Base-by-base conservation (phyloP, 2,113 vertebrate species). In the Mustelus asterias region DNA sequence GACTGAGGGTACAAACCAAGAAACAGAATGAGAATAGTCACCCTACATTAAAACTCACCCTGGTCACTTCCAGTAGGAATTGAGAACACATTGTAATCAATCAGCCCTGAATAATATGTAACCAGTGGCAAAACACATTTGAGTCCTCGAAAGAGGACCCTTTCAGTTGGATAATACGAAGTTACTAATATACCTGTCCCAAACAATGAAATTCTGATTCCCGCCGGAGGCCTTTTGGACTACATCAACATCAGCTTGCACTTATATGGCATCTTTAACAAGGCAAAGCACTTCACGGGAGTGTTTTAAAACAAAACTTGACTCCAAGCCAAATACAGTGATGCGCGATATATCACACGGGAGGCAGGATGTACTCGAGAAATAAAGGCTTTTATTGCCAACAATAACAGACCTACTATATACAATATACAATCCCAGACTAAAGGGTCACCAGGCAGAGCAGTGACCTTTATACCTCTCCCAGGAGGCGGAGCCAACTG, bases 51-150 rank as follows among this genome's bases (percentile, higher is more conserved):
- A 63, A 33, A 20, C 58, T 63, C 58, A 26, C 54, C 54, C 14
- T 16, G 33, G 29, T 92, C 26, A 63, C 88, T 92, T 63, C 80
- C 88, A 92, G 33, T n/a, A 33, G 5, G 88, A 92, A n/a, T 16
- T 37, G 58, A n/a, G 29, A 92, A 92, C 29, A 33, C 48, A 58
- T 90, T 90, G 86, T 13, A 33, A 90, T 90, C 48, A 92, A 63
- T 63, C 88, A 92, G 14, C 58, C 20, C 88, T 92, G 13, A 63
- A n/a, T 92, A 92, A 63, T n/a, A 92, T 14, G 6, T 92, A 92
- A 92, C 54, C 88, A 63, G 88, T 63, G 88, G 88, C 88, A 92
- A 92, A 92, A 92, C 14, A 58, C 58, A 92, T 92, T 14, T n/a
- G 88, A 92, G 60, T 92, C 88, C 88, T 92, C 58, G 24, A 10